Evolutionary conservation across 2,113 vertebrate species (phyloP).

Genomic region (Himantopus leucocephalus): DNA sequence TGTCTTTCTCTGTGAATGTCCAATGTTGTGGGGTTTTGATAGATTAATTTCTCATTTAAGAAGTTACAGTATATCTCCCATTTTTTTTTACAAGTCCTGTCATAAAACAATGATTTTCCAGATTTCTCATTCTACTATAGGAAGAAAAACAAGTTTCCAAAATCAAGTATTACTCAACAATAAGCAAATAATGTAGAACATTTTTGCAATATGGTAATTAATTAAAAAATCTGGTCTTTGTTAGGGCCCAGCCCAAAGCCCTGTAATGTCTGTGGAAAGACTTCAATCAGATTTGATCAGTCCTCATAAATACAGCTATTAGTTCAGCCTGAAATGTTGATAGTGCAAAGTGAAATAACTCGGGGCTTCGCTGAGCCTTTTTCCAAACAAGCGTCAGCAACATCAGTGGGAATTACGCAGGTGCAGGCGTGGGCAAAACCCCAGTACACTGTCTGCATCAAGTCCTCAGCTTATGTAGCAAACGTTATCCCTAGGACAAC

Average conservation of each 20-base stretch:
- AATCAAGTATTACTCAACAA: background rate
- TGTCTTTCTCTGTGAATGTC: background rate
- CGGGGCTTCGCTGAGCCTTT: background rate
- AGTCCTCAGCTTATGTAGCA: background rate
- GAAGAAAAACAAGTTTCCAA: background rate
- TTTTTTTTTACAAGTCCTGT: background rate
- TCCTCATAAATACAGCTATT: background rate
- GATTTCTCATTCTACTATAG: background rate
- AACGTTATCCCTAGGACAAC: background rate
- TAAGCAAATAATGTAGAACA: background rate
- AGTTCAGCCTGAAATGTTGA: background rate
- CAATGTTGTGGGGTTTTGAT: background rate
- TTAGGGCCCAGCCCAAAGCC: background rate
- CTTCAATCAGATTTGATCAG: background rate
- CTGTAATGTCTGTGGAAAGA: background rate
- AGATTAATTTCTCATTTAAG: background rate
- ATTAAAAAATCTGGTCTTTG: background rate
- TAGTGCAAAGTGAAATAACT: background rate
- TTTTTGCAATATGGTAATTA: background rate
- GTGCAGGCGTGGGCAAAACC: background rate
- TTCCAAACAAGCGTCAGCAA: background rate
- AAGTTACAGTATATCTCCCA: background rate
- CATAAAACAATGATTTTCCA: background rate
- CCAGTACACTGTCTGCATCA: background rate
- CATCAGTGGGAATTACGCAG: background rate